Conservation (phyloP, 2,888 invertebrate species). For the Mesorhabditis sp. region DNA sequence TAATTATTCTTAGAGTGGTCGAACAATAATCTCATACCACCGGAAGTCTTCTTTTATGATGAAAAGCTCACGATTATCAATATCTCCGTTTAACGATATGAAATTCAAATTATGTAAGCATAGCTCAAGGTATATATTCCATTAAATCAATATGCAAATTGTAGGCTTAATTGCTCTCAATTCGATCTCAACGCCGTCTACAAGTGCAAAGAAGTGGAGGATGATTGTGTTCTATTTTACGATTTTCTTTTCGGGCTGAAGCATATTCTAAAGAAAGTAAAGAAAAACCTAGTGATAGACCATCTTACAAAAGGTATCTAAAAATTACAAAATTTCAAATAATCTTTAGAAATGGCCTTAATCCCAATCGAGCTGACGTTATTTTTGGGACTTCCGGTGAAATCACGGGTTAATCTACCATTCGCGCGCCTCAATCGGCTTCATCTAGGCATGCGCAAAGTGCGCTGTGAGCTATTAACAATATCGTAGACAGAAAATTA, state of each 20-base stretch:
- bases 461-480: constrained; percentile 5
- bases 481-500: neutral
- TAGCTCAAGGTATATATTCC: neutral
- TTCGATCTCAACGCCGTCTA: constrained; percentile 2
- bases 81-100: neutral
- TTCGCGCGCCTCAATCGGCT: neutral
- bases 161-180: constrained; percentile 4
- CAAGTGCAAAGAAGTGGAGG: neutral
- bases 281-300: neutral
- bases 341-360: neutral
- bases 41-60: constrained; percentile 1
- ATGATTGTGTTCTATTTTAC: neutral
- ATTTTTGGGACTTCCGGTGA: neutral
- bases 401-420: neutral
- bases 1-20: neutral
- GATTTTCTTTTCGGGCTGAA: neutral
- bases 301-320: neutral
- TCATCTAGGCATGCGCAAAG: neutral
- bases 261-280: neutral
- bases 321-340: neutral
- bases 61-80: neutral
- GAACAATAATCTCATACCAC: neutral
- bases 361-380: neutral
- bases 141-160: neutral
- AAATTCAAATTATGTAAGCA: neutral